Evolutionary conservation across 2,888 invertebrate species (phyloP).

Genomic region (Campoletis raptor): DNA sequence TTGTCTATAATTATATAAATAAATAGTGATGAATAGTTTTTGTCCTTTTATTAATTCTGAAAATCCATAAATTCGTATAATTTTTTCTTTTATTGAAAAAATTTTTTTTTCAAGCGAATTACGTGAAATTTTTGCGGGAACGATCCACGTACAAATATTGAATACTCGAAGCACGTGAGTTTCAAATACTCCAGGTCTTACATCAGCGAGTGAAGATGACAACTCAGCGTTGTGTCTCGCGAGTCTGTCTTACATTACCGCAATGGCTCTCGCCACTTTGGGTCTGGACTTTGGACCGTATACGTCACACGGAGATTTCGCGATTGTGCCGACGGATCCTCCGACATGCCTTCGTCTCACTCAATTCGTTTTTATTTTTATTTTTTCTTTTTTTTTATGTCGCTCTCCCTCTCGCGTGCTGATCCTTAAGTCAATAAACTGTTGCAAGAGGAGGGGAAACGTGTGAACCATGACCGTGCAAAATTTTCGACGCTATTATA

Average conservation of each 20-base stretch:
- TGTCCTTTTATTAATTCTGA: neutral
- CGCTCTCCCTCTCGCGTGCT: conserved; percentile 17
- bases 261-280: conserved; percentile 39
- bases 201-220: conserved; percentile 50
- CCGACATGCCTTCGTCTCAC: conserved; percentile 15
- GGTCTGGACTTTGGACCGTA: conserved; percentile 49
- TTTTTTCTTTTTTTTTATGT: neutral
- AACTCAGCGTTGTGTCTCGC: conserved; percentile 28
- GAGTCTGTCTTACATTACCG: conserved; percentile 12
- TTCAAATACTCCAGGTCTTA: conserved; percentile 35
- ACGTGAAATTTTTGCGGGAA: neutral
- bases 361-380: neutral
- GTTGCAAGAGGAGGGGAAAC: conserved; percentile 30
- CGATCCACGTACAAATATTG: neutral
- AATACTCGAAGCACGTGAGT: conserved; percentile 14
- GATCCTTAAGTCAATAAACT: conserved; percentile 48
- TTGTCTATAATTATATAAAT: no score
- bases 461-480: conserved; percentile 45
- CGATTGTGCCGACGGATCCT: conserved; percentile 45
- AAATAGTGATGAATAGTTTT: neutral
- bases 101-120: neutral
- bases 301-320: conserved; percentile 57
- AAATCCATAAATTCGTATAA: neutral
- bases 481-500: conserved; percentile 15
- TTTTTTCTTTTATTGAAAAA: neutral